Evolutionary conservation across 1,140 invertebrate genomes (phyloP), one percentile per base, ranked within the genome.

Genomic region (Cepaea nemoralis): DNA sequence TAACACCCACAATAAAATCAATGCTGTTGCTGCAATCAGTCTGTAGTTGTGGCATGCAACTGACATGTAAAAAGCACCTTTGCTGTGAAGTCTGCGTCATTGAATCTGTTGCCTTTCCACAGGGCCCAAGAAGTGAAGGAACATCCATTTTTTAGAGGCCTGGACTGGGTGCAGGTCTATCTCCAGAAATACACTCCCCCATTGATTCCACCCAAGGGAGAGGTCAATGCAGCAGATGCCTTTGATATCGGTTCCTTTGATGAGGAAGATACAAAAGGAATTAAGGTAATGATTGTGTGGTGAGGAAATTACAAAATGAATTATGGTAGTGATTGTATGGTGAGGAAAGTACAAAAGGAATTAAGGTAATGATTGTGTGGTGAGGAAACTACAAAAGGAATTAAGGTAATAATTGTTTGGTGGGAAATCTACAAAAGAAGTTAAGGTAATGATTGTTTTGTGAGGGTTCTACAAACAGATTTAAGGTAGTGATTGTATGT

Each of bases 191-290:
- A 99, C 92, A 96, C 97, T 27, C 98, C 99, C 35, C 98, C 99
- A 14, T 93, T 99, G 78, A 98, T 99, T 84, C 99, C 99, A 63
- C 98, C 99, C 1, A 93, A 98, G 80, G 99, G 98, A 0, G 98
- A 99, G 92, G 99, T 99, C 0, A 99, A 99, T 93, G 99, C 99
- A 24, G 98, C 98, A 0, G 99, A 99, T 93, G 99, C 99, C 33
- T 99, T 99, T 92, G 99, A 99, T 90, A 99, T 99, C 90, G 99
- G 99, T 63, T 99, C 98, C 69, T 99, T 99, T 93, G 99, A 99
- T 91, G 99, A 99, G 90, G 99, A 99, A 90, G 99, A 99, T 91
- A 99, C 98, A 3, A 99, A 99, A 92, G 98, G 98, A 63, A 99
- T 99, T 86, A 99, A 99, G 93, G 95, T 97, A 91, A 86, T n/a